Conservation (phyloP, 2,797 vertebrate species). For the Lutjanus argentimaculatus region DNA sequence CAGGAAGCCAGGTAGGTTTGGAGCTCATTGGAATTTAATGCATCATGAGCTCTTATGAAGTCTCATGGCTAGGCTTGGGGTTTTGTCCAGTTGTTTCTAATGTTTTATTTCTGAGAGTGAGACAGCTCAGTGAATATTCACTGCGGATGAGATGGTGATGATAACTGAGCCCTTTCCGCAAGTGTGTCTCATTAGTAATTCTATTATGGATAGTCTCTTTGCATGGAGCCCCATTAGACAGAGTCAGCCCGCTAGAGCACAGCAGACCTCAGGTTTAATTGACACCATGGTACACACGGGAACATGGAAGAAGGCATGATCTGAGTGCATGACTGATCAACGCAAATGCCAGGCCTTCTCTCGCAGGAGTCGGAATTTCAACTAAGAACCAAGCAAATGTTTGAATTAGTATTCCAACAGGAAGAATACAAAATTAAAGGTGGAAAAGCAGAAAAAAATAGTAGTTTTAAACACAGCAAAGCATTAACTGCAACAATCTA, state of each 20-base stretch:
- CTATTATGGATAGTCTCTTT: conserved; percentile 69
- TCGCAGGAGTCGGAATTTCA: conserved; percentile 43
- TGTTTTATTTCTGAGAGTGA: conserved; percentile 42
- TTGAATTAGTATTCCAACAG: conserved; percentile 57
- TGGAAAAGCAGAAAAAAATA: neutral
- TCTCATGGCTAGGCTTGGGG: conserved; percentile 22
- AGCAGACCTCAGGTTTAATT: conserved; percentile 74
- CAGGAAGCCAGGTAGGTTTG: conserved; percentile 1
- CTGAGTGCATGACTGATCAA: conserved; percentile 68
- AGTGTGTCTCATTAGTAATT: conserved; percentile 73
- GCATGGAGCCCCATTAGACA: conserved; percentile 63
- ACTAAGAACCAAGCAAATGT: conserved; percentile 45
- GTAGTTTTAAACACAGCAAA: conserved; percentile 4
- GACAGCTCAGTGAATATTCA: conserved; percentile 22
- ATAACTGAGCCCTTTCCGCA: conserved; percentile 45
- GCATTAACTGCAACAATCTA: neutral
- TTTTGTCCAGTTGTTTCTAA: conserved; percentile 45
- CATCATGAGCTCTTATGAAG: conserved; percentile 31
- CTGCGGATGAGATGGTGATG: conserved; percentile 41
- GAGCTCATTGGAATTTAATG: conserved; percentile 46
- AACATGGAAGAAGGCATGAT: conserved; percentile 55
- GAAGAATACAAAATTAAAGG: conserved; percentile 1
- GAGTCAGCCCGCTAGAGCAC: conserved; percentile 58
- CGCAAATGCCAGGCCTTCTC: conserved; percentile 65
- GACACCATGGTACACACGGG: conserved; percentile 65